Base-by-base conservation (phyloP, 2,113 vertebrate genomes). In the Melanotaenia duboulayi region DNA sequence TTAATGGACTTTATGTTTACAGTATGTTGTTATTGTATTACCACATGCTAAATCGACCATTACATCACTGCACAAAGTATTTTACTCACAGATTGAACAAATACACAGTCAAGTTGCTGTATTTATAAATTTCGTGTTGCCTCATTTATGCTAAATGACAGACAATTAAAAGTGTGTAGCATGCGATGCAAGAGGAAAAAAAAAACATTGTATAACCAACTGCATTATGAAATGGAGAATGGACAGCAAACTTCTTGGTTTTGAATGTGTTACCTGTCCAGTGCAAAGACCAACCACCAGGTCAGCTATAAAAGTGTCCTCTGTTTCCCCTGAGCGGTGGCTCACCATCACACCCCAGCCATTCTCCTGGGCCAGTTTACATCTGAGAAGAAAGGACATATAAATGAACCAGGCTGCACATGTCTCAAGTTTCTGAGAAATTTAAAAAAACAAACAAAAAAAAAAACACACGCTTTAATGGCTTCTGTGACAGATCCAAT, bases 331-430 rank as follows among this genome's bases (percentile, higher is more conserved):
- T 0, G 96, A 98, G 77, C 96, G 96, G 61, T 98, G 96, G 75
- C 96, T 98, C 85, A 98, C 96, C 96, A 98, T 98, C 86, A 98
- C 96, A 0, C 97, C 96, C 97, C 97, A 98, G 84, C 96, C 96
- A 0, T 97, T 98, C 93, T 97, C 96, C 92, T 98, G 97, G 65
- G 97, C 97, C 93, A 98, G 64, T 75, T 97, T 98, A 89, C 97
- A 98, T 78, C 97, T 97, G 89, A 65, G 60, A 44, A 44, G 52
- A 3, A 42, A 23, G 7, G 8, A 35, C 4, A 9, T 35, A 35
- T 35, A 35, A 35, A 35, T 35, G 32, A 8, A 35, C 32, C 7
- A 70, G 51, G 19, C 25, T 19, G 24, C 22, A 62, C 4, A 32
- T 51, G 11, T 19, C 40, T 37, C 14, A 37, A 16, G n/a, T 57